Evolutionary conservation across 2,888 invertebrate species (phyloP), one percentile per base, ranked within the genome.

Genomic region (Leucania comma): DNA sequence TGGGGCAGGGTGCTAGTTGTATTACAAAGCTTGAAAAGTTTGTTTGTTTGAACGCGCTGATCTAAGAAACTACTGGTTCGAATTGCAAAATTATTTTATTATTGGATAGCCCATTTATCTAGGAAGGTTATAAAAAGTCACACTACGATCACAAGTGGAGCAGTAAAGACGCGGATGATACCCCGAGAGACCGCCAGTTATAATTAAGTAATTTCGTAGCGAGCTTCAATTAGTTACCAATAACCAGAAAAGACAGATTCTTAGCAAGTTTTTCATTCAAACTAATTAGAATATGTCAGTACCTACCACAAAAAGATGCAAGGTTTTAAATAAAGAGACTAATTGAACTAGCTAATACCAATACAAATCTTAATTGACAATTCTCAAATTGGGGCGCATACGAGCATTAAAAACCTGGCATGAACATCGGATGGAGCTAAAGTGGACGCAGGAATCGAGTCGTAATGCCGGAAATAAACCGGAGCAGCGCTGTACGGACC

Each of bases 391-490:
- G 29, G 48, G 20, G 24, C 17, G 17, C 35, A 42, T 17, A 50
- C 24, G 4, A 63, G 42, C 51, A 71, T 77, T 68, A 72, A 72
- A 81, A 72, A 51, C 35, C 64, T 38, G 22, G 29, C 26, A 64
- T 46, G 68, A 61, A 62, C 51, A 74, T 77, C 59, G 72, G 67
- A 68, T 70, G 77, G 24, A 62, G 63, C 68, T 60, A 77, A 63
- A 67, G 46, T 58, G 66, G 78, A 80, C 70, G 68, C 81, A 68
- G 86, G 77, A 83, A 83, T 70, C 24, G 78, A 58, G 32, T 38
- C 58, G 72, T 77, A 77, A 83, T 65, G 42, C 67, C 73, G 86
- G 86, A 86, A 86, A 73, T 84, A 72, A 84, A 64, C 54, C 62
- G 64, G 62, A 54, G 48, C 42, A 32, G 51, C 48, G 62, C 51